Conservation (phyloP, 2,888 invertebrate species). For the Microdon myrmicae region DNA sequence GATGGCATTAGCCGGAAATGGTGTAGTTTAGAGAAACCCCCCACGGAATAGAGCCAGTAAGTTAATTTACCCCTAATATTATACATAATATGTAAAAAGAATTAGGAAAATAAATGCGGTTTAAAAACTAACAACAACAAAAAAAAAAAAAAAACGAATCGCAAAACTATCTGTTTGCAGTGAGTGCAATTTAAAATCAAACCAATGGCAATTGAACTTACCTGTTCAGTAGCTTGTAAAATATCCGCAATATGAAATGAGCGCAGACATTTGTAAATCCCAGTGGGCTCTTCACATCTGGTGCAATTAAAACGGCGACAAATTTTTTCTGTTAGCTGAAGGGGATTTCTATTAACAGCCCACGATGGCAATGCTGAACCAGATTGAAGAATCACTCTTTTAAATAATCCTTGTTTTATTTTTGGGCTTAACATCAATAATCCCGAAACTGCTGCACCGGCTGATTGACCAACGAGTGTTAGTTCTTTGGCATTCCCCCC, state of each 20-base stretch:
- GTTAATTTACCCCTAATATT: no score
- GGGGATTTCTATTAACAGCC: conserved; percentile 66
- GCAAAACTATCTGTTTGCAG: no score
- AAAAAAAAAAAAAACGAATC: background rate
- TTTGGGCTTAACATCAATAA: conserved; percentile 66
- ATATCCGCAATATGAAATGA: conserved; percentile 57
- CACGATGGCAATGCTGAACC: conserved; percentile 68
- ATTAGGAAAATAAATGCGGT: no score
- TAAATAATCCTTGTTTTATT: conserved; percentile 63
- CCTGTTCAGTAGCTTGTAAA: conserved; percentile 46
- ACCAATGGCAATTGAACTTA: conserved; percentile 27
- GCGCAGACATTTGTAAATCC: conserved; percentile 59
- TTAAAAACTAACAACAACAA: background rate
- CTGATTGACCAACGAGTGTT: conserved; percentile 70
- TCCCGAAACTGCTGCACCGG: conserved; percentile 68
- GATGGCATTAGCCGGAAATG: no score
- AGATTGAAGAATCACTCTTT: conserved; percentile 69
- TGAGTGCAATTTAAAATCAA: no score
- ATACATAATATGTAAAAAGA: no score
- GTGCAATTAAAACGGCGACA: conserved; percentile 58
- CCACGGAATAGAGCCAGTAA: no score
- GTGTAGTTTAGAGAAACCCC: no score
- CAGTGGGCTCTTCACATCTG: conserved; percentile 44
- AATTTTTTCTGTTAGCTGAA: conserved; percentile 58
- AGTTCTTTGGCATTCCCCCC: conserved; percentile 69